Evolutionary conservation across 1,140 invertebrate genomes (phyloP), one percentile per base, ranked within the genome.

Genomic region (Phymastichus coffea): DNA sequence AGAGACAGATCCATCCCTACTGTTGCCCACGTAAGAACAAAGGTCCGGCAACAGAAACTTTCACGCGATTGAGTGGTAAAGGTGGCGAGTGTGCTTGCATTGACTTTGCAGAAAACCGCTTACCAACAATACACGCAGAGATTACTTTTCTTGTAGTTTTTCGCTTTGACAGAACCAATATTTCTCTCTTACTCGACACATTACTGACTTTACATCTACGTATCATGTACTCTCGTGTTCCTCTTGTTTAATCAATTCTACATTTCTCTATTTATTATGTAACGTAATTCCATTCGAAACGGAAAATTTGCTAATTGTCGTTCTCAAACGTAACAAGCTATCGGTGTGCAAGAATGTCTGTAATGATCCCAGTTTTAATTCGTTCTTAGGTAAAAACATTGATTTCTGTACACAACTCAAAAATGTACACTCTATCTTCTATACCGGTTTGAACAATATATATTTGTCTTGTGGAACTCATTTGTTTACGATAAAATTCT

Each of bases 221-320:
- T 71, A 67, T 26, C 10, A 22, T 43, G 63, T 63, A 23, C 46
- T 48, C 10, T 57, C 43, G 65, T 72, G 70, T 20, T 43, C 46
- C 12, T 75, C 58, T 8, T 44, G 41, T 14, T 73, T 44, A 30
- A 63, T 67, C n/a, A 65, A 47, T 23, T 51, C 30, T 1, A 64
- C 64, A 23, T 62, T 41, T 6, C 22, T 26, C 48, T 73, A 44
- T 43, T 57, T 66, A n/a, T 20, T 48, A 40, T 69, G 61, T 46
- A 74, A 68, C 4, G 73, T 33, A 20, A 68, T 58, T 2, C 70
- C 70, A 65, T 44, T 66, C 14, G 57, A 40, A 57, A 68, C 71
- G 25, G 35, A 9, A 37, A 55, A 61, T 19, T 51, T n/a, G 14
- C 48, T 33, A 48, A 73, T 67, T 63, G 57, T 66, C 30, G 65